Evolutionary conservation across 1,140 invertebrate genomes (phyloP).

Genomic region (Nephila pilipes): DNA sequence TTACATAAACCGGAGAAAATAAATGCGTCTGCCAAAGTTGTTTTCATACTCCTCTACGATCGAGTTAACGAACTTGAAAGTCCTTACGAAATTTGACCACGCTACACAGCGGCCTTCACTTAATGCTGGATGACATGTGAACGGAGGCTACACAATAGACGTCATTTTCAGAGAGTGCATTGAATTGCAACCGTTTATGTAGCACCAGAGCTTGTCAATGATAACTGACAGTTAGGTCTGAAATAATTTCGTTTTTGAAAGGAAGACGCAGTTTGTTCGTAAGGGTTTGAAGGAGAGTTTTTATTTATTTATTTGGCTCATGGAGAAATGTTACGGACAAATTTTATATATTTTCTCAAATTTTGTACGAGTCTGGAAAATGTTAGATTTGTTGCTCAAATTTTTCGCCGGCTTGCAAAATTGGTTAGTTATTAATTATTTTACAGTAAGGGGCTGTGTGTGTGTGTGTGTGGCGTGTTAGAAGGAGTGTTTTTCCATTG

Average conservation of each 20-base stretch:
- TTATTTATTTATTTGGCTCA: too few species aligned
- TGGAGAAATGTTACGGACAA: too few species aligned
- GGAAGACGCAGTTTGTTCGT: background rate
- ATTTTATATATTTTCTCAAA: too few species aligned
- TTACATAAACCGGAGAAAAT: background rate
- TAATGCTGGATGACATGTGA: background rate
- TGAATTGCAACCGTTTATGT: background rate
- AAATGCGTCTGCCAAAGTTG: background rate
- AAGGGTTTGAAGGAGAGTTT: too few species aligned
- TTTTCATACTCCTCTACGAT: background rate
- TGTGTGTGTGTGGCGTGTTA: too few species aligned
- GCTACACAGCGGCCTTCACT: background rate
- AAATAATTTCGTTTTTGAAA: background rate
- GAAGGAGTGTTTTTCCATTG: too few species aligned
- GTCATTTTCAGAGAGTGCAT: background rate
- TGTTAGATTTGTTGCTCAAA: too few species aligned
- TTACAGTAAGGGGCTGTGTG: too few species aligned
- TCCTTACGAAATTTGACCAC: background rate
- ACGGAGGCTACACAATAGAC: background rate
- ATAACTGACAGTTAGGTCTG: background rate
- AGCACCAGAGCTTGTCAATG: background rate
- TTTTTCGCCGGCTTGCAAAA: too few species aligned
- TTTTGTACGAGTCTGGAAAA: too few species aligned
- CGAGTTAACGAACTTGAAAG: background rate
- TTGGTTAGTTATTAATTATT: too few species aligned